Evolutionary conservation across 2,797 vertebrate species (phyloP).

Genomic region (Paguma larvata): DNA sequence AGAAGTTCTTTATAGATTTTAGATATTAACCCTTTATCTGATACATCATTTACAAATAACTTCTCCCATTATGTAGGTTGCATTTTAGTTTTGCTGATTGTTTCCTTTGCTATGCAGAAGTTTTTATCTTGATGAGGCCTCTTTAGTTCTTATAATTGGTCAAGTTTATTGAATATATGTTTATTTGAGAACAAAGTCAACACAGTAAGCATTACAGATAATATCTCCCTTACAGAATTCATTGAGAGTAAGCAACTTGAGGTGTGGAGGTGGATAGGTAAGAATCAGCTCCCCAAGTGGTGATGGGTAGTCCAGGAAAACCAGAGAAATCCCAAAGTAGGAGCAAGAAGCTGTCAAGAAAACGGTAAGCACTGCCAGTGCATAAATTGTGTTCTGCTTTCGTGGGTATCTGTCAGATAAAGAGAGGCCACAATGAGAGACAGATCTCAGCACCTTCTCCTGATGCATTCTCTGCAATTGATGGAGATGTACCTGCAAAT

Average conservation of each 20-base stretch:
- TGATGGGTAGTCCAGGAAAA: background rate
- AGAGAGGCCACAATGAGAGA: background rate
- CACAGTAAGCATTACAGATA: background rate
- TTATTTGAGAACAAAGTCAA: background rate
- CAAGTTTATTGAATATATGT: background rate
- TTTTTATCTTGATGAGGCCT: background rate
- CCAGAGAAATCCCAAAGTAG: background rate
- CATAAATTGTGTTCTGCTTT: background rate
- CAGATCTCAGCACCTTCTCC: background rate
- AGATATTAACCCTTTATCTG: background rate
- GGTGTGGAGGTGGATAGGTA: background rate
- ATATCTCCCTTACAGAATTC: background rate
- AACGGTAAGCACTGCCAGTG: background rate
- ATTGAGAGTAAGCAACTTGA: background rate
- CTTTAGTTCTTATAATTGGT: background rate
- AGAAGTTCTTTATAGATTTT: background rate
- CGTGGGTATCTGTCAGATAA: background rate
- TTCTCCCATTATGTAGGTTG: background rate
- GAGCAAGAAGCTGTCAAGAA: background rate
- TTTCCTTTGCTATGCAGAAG: background rate
- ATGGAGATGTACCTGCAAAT: background rate
- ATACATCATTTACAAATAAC: background rate
- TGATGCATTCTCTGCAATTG: background rate
- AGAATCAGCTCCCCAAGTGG: background rate
- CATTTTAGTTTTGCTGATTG: background rate